A percentile compares a stretch with the other conserved stretches of the same genome.
Conservation (phyloP, 1,140 invertebrate species). For the Drosophila miranda region DNA sequence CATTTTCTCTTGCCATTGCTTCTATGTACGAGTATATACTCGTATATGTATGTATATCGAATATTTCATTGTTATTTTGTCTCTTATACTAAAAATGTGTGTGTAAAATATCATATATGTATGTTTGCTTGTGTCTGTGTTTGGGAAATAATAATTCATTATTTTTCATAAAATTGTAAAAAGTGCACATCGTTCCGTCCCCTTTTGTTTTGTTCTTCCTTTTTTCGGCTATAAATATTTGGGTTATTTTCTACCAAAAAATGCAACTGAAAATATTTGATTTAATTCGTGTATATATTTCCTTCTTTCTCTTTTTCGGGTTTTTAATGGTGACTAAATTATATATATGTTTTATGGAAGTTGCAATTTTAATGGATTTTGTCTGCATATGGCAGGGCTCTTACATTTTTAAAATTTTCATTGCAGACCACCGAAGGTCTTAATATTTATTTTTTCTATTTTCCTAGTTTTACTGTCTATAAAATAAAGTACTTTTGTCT, state of each 20-base stretch:
- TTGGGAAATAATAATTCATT: conserved; percentile 47
- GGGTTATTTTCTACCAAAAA: conserved; percentile 58
- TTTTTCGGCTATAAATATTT: conserved; percentile 56
- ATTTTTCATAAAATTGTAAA: conserved; percentile 61
- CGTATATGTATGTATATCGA: conserved; percentile 15
- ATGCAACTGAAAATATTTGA: conserved; percentile 51
- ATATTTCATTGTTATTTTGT: conserved; percentile 24
- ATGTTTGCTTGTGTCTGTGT: conserved; percentile 26
- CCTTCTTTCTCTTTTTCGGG: conserved; percentile 1
- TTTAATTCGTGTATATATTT: conserved; percentile 44
- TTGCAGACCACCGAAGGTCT: conserved; percentile 16
- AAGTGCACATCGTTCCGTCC: conserved; percentile 46
- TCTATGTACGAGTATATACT: conserved; percentile 24
- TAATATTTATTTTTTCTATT: conserved; percentile 20
- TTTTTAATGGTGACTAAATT: conserved; percentile 30
- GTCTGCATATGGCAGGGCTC: conserved; percentile 27
- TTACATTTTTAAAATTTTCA: conserved; percentile 49
- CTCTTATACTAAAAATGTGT: conserved; percentile 16
- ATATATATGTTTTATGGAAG: conserved; percentile 38
- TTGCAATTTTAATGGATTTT: conserved; percentile 42
- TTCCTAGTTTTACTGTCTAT: conserved; percentile 44
- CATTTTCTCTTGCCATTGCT: conserved; percentile 29
- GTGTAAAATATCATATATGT: conserved; percentile 52
- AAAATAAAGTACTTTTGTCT: conserved; percentile 71
- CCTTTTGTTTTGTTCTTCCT: not conserved